Base-by-base conservation (phyloP, 2,888 invertebrate species). In the Schizaphis graminum region DNA sequence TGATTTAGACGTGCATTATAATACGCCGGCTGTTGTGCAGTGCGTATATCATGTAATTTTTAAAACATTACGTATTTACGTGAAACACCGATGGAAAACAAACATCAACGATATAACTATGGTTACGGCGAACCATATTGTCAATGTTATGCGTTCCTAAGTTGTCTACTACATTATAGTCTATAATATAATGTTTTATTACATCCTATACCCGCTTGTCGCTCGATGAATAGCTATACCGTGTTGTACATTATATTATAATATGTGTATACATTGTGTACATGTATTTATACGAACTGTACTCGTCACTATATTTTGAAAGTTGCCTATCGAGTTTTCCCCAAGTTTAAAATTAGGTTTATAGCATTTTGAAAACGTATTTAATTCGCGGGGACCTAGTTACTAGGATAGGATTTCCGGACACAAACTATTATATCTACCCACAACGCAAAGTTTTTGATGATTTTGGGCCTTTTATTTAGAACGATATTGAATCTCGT, bases 81-180 rank as follows among this genome's bases (percentile, higher is more conserved):
- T 8, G 35, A 77, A 77, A 3, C 21, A 41, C 35, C 21, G 77
- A 35, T 35, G 8, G 35, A 77, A 35, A 77, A 35, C 77, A 77
- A 77, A 77, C 77, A 35, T 77, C 35, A 67, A 35, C 35, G 67
- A 67, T 67, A 67, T 77, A 77, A 77, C 77, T 77, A 77, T 77
- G 77, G 77, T 77, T 77, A 77, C 77, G 77, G 35, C 21, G 77
- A 35, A 41, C 21, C 35, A 35, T 35, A 77, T 21, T 77, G 77
- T 77, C 77, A 77, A 35, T 35, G 77, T 77, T 35, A 21, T 77
- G 77, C 21, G 21, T 21, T 77, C 35, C 21, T 8, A 77, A 77
- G 35, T 77, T 26, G 35, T 77, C 77, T 77, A 21, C 35, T 21
- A n/a, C n/a, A n/a, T n/a, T n/a, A 3, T 44, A 1, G 35, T 21